A percentile compares a stretch with the other conserved stretches of the same genome.
These are phyloP conservation scores for Synchiropus splendidus DNA, from an alignment of 2,113 vertebrate species.

Conservation along the genomic window DNA sequence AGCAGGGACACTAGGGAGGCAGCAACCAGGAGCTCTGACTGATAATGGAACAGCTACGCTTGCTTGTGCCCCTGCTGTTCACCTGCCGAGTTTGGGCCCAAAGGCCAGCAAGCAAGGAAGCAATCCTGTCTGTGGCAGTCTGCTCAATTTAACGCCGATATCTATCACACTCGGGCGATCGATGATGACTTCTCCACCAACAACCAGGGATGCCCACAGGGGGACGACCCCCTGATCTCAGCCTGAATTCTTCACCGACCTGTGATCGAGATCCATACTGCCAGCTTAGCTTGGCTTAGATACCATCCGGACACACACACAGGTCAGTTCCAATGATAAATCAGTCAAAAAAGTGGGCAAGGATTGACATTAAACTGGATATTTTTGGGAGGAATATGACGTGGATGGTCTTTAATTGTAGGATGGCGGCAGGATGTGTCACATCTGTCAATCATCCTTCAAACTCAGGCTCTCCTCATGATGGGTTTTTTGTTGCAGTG, in stretches of 20 bases:
- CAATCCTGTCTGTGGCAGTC: slow-evolving; percentile 16
- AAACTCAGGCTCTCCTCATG: too few relatives aligned
- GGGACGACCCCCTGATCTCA: slow-evolving; percentile 48
- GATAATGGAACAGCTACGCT: slow-evolving; percentile 16
- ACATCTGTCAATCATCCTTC: too few relatives aligned
- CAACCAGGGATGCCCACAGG: slow-evolving; percentile 19
- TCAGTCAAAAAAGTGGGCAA: slow-evolving; percentile 26
- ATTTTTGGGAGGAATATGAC: slow-evolving; percentile 14
- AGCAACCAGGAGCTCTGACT: slow-evolving; percentile 13
- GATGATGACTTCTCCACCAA: slow-evolving; percentile 38
- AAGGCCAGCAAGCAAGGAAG: slow-evolving; percentile 28
- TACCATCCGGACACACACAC: slow-evolving; percentile 43
- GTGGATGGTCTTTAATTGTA: not conserved
- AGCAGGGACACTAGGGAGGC: slow-evolving; percentile 11
- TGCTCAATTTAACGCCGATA: slow-evolving; percentile 41
- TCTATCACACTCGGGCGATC: slow-evolving; percentile 27
- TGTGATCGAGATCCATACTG: slow-evolving; percentile 50
- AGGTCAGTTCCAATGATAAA: slow-evolving; percentile 31
- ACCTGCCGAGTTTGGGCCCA: slow-evolving; percentile 13
- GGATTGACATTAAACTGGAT: slow-evolving; percentile 19
- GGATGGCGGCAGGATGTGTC: too few relatives aligned
- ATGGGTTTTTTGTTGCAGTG: too few relatives aligned
- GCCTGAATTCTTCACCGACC: slow-evolving; percentile 41
- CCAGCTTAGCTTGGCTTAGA: slow-evolving; percentile 50
- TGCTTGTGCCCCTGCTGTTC: slow-evolving; percentile 20